These are phyloP conservation scores for Capitulum mitella DNA, from an alignment of 2,888 invertebrate genomes.

Conservation along the genomic window DNA sequence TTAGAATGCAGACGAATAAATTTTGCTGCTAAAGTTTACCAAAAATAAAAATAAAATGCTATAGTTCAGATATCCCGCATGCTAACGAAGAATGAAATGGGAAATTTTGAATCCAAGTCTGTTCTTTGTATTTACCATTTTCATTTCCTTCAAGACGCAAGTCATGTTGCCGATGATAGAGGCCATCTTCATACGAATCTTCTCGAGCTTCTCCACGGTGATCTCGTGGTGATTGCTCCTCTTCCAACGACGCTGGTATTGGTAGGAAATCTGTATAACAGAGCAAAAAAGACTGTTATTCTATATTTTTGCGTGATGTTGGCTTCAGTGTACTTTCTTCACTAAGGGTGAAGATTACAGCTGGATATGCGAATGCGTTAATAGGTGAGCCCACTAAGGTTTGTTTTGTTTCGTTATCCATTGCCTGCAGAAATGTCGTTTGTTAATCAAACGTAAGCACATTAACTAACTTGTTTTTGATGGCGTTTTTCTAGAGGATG, in stretches of 20 bases:
- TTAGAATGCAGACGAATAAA: too few species aligned
- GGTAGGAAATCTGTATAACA: not conserved
- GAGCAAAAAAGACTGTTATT: not conserved
- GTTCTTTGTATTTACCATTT: not conserved
- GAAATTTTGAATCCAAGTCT: too few species aligned
- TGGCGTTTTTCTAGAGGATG: too few species aligned
- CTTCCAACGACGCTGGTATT: not conserved
- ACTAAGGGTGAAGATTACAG: too few species aligned
- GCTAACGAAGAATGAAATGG: too few species aligned
- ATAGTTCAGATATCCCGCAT: too few species aligned
- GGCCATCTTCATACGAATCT: not conserved
- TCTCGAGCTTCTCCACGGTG: not conserved
- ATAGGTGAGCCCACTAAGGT: not conserved
- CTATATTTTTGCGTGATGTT: too few species aligned
- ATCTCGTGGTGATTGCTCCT: not conserved
- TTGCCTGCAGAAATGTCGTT: not conserved
- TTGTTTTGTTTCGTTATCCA: not conserved
- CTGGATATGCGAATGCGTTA: too few species aligned
- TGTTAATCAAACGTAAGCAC: not conserved
- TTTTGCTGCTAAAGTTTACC: too few species aligned
- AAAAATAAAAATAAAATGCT: too few species aligned
- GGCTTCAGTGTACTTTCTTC: too few species aligned
- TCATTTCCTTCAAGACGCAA: not conserved
- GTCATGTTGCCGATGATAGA: constrained; percentile 4
- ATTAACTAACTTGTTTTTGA: not conserved